Base-by-base conservation (phyloP, 2,888 invertebrate genomes). In the Tipula helvola region DNA sequence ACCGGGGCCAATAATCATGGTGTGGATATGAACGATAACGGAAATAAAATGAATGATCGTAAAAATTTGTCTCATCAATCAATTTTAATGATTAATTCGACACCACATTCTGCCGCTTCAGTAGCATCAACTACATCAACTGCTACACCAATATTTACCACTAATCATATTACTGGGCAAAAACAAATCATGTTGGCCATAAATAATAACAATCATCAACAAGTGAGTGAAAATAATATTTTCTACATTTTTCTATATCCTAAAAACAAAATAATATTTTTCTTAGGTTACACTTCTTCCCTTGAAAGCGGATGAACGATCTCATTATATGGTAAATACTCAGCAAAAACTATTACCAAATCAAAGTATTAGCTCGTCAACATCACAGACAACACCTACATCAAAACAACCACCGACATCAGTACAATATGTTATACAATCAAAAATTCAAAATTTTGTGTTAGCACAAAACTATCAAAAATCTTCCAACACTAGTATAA, bases 171-270 rank as follows among this genome's bases (percentile, higher is more conserved):
- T 13, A 88, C 89, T n/a, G 89, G 89, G 5, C 90, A 89, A 85
- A 90, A 90, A 86, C 90, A 90, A 87, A 89, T 91, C 87, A 90
- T 90, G 89, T 91, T 91, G 88, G 88, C 90, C 86, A 89, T 89
- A 18, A 90, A 89, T 87, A 90, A 89, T 88, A 90, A 91, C 87
- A 90, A 89, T 88, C 90, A 91, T 87, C 90, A 90, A 89, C 91
- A 90, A 89, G 91, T 91, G 87, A 89, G n/a, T 86, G 16, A n/a
- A 28, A 28, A 28, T 28, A 28, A 28, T 28, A 28, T 28, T 28
- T 28, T 28, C 28, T 28, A 28, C 28, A 28, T 28, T 28, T 2
- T 28, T 28, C 28, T 28, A 28, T 1, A 28, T 28, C 28, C 28
- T 28, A 28, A 28, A 28, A 28, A 28, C 28, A 28, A 28, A 28